Percentiles rank a stretch among this genome's conserved stretches.
Evolutionary conservation across 2,113 vertebrate genomes (phyloP).

Genomic region (Pachypanchax playfairii): DNA sequence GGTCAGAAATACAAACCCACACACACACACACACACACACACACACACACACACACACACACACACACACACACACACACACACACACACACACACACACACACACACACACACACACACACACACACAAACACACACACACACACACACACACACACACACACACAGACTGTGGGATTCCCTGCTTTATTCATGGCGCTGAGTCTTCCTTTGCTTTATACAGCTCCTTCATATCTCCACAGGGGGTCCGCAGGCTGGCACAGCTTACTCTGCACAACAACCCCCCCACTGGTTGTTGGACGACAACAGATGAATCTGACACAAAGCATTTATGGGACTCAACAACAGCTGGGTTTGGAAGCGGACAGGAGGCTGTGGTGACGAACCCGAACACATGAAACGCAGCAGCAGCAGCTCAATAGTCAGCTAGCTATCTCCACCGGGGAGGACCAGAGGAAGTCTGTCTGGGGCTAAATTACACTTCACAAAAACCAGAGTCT

Average conservation of each 20-base stretch:
- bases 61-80: too few relatives aligned
- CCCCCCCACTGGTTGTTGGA: conserved; percentile 69
- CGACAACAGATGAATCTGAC: conserved; percentile 45
- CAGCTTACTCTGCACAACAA: conserved; percentile 46
- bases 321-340: conserved; percentile 44
- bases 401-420: conserved; percentile 33
- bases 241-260: conserved; percentile 63
- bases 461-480: conserved; percentile 80
- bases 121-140: too few relatives aligned
- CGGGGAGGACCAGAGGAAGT: conserved; percentile 74
- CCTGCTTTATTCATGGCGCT: conserved; percentile 68
- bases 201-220: conserved; percentile 69
- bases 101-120: too few relatives aligned
- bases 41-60: too few relatives aligned
- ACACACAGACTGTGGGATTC: conserved; percentile 53
- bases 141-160: too few relatives aligned
- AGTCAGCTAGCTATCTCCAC: conserved; percentile 69
- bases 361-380: conserved; percentile 51
- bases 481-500: conserved; percentile 73
- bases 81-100: too few relatives aligned
- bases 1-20: too few relatives aligned
- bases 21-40: too few relatives aligned
- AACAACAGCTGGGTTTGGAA: conserved; percentile 60
- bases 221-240: conserved; percentile 72
- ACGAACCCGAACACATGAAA: conserved; percentile 62